Conservation (phyloP, 2,888 invertebrate genomes). For the Monochamus alternatus region DNA sequence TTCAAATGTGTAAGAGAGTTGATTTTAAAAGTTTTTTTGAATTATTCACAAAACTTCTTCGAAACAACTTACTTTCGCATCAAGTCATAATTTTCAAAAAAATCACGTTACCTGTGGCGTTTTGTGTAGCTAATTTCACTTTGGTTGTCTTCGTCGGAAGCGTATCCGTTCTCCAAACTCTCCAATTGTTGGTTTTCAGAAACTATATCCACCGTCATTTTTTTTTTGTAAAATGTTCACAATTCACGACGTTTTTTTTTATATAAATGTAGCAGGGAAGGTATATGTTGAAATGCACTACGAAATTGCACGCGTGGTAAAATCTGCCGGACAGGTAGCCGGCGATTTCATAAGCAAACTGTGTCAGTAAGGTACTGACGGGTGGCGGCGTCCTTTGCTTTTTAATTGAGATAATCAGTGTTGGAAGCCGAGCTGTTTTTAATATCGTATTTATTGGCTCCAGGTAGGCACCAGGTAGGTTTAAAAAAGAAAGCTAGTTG, state of each 20-base stretch:
- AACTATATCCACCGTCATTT: neutral
- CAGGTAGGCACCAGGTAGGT: neutral
- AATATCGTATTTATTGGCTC: neutral
- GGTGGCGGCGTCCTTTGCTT: neutral
- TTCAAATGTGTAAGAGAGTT: neutral
- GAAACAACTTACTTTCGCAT: neutral
- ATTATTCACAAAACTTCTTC: neutral
- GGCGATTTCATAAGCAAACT: neutral
- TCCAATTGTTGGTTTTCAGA: neutral
- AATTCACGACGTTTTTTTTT: neutral
- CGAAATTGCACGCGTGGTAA: neutral
- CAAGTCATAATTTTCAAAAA: neutral
- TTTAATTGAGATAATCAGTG: conserved; percentile 16
- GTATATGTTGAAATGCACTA: neutral
- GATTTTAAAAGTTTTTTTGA: neutral
- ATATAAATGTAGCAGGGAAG: neutral
- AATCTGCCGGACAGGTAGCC: neutral
- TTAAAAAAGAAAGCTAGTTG: neutral
- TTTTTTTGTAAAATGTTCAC: neutral
- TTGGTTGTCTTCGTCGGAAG: conserved; percentile 15
- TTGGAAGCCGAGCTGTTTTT: neutral
- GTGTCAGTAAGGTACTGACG: neutral
- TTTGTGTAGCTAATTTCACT: neutral
- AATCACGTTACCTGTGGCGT: neutral
- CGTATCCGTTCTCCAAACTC: conserved; percentile 8